phyloP scores from a whole-genome alignment of 2,888 invertebrate species.

The Abscondita cerata region DNA sequence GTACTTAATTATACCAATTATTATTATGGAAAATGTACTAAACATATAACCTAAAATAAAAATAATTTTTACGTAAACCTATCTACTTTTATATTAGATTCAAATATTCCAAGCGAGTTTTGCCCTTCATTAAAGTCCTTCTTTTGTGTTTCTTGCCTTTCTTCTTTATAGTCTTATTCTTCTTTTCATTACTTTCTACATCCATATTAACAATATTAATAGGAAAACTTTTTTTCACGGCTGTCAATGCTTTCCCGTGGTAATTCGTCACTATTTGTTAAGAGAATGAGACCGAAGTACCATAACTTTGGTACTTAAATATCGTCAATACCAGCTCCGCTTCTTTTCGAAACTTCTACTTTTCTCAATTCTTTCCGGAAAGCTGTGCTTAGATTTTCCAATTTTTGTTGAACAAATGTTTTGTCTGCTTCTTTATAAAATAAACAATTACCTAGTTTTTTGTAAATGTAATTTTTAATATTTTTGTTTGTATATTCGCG shows the following conservation, averaged over 20 bases:
- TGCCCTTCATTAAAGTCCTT: background rate
- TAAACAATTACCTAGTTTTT: no score
- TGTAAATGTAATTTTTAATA: no score
- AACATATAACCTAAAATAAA: no score
- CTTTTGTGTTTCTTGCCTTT: background rate
- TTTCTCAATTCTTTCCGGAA: constrained; percentile 35
- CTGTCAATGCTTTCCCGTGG: constrained; percentile 20
- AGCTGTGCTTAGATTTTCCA: constrained; percentile 26
- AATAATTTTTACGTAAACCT: no score
- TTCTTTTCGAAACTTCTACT: constrained; percentile 26
- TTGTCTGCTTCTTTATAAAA: no score
- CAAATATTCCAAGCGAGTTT: no score
- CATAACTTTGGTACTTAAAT: constrained; percentile 27
- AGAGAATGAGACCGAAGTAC: constrained; percentile 35
- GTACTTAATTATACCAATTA: no score
- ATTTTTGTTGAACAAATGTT: constrained; percentile 12
- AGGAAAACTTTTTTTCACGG: background rate
- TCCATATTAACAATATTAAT: background rate
- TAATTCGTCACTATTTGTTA: constrained; percentile 35
- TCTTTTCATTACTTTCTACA: no score
- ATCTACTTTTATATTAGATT: no score
- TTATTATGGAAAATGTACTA: no score
- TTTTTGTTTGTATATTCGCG: no score
- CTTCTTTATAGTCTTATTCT: background rate
- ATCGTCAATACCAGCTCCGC: constrained; percentile 27